Evolutionary conservation across 2,113 vertebrate species (phyloP).

Genomic region (Rhinoptilus africanus): DNA sequence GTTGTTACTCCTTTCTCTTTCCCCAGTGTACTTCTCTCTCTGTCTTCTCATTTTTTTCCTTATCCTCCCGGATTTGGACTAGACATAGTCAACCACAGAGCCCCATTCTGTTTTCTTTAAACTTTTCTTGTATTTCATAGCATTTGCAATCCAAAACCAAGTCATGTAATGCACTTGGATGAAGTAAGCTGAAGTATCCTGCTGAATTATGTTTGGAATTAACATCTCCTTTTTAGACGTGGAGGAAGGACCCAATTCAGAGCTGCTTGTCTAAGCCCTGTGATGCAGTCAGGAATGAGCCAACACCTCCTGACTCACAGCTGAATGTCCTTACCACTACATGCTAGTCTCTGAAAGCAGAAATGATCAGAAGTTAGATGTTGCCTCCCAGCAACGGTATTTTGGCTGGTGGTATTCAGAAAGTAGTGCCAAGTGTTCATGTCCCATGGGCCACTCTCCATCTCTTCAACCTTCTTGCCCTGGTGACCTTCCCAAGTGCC

Average conservation of each 20-base stretch:
- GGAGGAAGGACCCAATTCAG: neutral
- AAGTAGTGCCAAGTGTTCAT: rapidly evolving
- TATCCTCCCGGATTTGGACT: neutral
- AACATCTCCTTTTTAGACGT: neutral
- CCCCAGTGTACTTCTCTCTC: neutral
- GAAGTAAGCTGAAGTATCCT: neutral
- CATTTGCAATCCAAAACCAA: neutral
- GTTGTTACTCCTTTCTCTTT: neutral
- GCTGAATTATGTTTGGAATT: neutral
- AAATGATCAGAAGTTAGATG: neutral
- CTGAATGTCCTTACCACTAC: neutral
- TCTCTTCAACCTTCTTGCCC: neutral
- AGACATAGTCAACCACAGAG: neutral
- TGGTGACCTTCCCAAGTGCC: neutral
- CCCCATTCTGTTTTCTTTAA: neutral
- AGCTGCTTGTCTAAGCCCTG: neutral
- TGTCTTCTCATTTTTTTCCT: neutral
- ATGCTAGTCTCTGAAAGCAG: neutral
- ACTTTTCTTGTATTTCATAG: neutral
- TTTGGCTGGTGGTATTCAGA: neutral
- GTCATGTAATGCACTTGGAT: neutral
- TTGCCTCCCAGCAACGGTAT: neutral
- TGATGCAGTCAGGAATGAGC: neutral
- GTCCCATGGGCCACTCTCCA: neutral
- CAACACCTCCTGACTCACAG: neutral